Conservation (phyloP, 2,888 invertebrate genomes). For the Ormyrus nitidulus region DNA sequence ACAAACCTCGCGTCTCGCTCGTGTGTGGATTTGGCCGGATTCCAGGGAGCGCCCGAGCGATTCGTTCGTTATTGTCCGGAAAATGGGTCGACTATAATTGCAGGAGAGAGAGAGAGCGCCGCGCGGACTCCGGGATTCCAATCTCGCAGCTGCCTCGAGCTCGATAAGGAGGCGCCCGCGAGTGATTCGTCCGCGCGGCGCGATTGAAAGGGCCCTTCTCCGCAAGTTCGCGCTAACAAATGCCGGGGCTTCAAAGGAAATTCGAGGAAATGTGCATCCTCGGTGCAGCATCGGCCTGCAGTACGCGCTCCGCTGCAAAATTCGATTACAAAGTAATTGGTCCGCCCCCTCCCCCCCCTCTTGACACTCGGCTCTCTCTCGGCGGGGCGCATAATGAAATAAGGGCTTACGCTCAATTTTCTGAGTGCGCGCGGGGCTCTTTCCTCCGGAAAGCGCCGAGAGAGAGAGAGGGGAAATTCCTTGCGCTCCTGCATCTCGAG, state of each 20-base stretch:
- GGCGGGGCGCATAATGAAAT: constrained; percentile 32
- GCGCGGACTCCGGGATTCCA: constrained; percentile 41
- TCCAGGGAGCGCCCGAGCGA: constrained; percentile 64
- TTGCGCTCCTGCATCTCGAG: not conserved
- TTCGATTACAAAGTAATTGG: constrained; percentile 48
- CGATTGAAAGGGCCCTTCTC: constrained; percentile 43
- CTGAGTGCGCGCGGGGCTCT: not conserved
- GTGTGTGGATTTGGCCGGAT: constrained; percentile 68
- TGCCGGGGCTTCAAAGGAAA: not conserved
- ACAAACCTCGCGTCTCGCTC: constrained; percentile 65
- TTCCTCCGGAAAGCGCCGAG: too few relatives aligned
- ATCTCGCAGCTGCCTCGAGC: constrained; percentile 27
- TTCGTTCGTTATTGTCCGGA: constrained; percentile 72
- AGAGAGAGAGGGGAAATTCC: not conserved
- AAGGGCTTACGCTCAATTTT: constrained; percentile 49
- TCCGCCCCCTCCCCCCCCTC: too few relatives aligned
- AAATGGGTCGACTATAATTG: constrained; percentile 74
- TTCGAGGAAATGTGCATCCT: not conserved
- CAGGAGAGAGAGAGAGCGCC: constrained; percentile 53
- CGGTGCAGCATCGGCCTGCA: constrained; percentile 5
- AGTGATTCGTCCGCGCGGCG: constrained; percentile 9
- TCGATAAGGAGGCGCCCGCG: constrained; percentile 25
- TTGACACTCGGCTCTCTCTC: constrained; percentile 14
- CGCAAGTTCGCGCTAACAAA: not conserved
- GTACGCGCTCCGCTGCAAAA: constrained; percentile 1